phyloP scores from a whole-genome alignment of 1,140 invertebrate species.

The Drosophila aff. region DNA sequence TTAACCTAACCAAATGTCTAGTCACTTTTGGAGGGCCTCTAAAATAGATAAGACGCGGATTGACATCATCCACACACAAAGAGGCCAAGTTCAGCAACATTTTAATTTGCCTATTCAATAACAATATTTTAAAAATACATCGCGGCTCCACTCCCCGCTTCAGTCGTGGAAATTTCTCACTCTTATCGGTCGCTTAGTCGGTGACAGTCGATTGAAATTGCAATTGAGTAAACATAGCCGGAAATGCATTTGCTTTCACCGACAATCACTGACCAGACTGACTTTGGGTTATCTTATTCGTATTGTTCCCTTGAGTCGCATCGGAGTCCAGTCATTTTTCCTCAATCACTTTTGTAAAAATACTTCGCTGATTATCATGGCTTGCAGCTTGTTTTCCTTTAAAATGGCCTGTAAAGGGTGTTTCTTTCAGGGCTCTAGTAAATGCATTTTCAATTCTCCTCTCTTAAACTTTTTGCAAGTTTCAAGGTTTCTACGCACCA shows the following conservation, averaged over 20 bases:
- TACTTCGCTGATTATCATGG: constrained; percentile 6
- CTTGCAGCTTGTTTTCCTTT: background rate
- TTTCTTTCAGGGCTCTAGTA: background rate
- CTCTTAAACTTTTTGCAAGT: too few relatives aligned
- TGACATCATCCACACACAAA: constrained; percentile 43
- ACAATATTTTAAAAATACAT: constrained; percentile 54
- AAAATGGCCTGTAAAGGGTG: constrained; percentile 1
- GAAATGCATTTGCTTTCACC: constrained; percentile 81
- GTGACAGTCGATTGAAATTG: constrained; percentile 52
- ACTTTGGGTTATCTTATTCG: constrained; percentile 61
- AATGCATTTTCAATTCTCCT: background rate
- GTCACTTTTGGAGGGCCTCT: constrained; percentile 19
- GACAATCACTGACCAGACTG: constrained; percentile 31
- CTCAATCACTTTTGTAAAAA: constrained; percentile 20
- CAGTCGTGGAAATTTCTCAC: constrained; percentile 34
- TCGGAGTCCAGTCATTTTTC: background rate
- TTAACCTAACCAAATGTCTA: constrained; percentile 56
- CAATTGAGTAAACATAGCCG: constrained; percentile 77
- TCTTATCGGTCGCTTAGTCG: constrained; percentile 56
- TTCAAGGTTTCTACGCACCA: background rate
- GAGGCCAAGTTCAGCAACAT: constrained; percentile 72
- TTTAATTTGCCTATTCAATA: constrained; percentile 62
- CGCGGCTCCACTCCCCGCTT: background rate
- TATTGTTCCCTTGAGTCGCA: constrained; percentile 11
- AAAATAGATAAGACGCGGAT: constrained; percentile 25